Base-by-base conservation (phyloP, 2,113 vertebrate species). In the Varanus komodoensis region DNA sequence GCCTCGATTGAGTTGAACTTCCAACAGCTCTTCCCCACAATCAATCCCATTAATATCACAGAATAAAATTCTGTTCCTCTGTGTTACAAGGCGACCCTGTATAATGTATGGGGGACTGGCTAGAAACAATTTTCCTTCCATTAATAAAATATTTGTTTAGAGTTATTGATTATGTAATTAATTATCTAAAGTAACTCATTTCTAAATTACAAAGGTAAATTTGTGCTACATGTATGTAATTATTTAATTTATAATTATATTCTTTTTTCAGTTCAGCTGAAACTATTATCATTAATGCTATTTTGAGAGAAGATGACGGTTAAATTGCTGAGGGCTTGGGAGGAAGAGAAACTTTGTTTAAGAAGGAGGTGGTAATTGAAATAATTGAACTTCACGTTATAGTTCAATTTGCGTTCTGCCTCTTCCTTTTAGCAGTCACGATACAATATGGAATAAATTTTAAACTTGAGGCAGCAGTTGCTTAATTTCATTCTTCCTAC, bases 281-380 rank as follows among this genome's bases (percentile, higher is more conserved):
- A 96, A 96, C 71, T 93, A 80, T 92, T 92, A 91, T 92, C 96
- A 97, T 92, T 94, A 93, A 92, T 91, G 82, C 74, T 97, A 96
- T 97, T 97, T 97, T 92, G 93, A 94, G 92, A 96, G 71, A 12
- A 96, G 96, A 95, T 96, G 94, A 95, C 57, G 91, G 81, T 91
- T 93, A 96, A 97, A 96, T 95, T 97, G 87, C 93, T 93, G 91
- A 96, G 94, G 94, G 93, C 92, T 96, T 95, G 87, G 89, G 95
- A 94, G 81, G 92, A 95, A 95, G 89, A 96, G 86, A 92, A 94
- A 86, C 82, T 92, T 97, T 93, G 93, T 95, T 97, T 96, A 96
- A 83, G 87, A 95, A 96, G 94, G 89, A 96, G 91, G 93, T 95
- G 95, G 92, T 95, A 97, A 97, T 93, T 96, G 94, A 97, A 97